phyloP scores from a whole-genome alignment of 2,888 invertebrate genomes.

The Arrhopalites spinosus region DNA sequence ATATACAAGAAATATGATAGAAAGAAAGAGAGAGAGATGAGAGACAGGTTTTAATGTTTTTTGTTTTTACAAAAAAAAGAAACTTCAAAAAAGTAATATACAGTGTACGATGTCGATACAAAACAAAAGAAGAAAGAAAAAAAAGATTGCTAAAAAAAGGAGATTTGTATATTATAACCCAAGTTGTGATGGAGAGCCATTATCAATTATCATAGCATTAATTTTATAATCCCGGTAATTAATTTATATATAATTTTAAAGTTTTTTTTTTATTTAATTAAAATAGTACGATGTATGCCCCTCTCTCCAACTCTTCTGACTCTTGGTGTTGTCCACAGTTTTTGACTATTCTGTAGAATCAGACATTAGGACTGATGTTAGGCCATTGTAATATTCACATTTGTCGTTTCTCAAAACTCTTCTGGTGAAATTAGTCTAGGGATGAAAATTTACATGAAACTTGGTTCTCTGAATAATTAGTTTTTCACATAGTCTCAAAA shows the following conservation, averaged over 20 bases:
- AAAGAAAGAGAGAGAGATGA: neutral
- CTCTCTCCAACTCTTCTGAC: no score
- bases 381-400: no score
- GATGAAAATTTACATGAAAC: no score
- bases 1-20: neutral
- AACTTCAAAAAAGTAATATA: neutral
- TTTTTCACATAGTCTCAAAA: no score
- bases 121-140: neutral
- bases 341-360: no score
- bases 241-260: slow-evolving; percentile 14
- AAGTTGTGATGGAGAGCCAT: slow-evolving; percentile 29
- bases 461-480: no score
- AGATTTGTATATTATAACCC: neutral
- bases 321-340: no score
- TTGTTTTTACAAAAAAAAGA: neutral
- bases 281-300: neutral
- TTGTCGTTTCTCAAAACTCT: no score
- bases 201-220: slow-evolving; percentile 19
- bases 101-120: slow-evolving; percentile 1
- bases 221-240: slow-evolving; percentile 35
- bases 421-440: no score
- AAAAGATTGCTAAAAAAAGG: neutral
- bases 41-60: neutral
- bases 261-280: slow-evolving; percentile 8
- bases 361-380: no score